Evolutionary conservation across 2,888 invertebrate species (phyloP).

Genomic region (Biston betularia): DNA sequence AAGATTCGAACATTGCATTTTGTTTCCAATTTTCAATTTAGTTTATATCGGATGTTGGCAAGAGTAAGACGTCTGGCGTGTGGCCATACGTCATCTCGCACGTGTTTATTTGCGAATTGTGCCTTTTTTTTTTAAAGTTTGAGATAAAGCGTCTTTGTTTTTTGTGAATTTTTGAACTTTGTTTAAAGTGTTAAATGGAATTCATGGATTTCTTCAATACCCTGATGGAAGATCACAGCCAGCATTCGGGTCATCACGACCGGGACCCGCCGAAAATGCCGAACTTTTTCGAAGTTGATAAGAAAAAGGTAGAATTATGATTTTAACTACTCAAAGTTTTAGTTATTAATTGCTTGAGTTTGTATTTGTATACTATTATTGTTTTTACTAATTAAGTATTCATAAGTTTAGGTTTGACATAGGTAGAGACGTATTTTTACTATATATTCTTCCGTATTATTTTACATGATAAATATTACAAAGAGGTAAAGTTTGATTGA

Average conservation of each 20-base stretch:
- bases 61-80: conserved; percentile 80
- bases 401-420: no score
- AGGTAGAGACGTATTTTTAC: no score
- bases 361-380: not conserved
- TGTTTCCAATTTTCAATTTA: conserved; percentile 86
- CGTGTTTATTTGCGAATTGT: conserved; percentile 71
- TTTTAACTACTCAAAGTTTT: not conserved
- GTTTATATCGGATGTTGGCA: conserved; percentile 85
- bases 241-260: conserved; percentile 61
- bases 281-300: conserved; percentile 80
- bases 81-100: conserved; percentile 71
- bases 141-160: conserved; percentile 53
- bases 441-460: no score
- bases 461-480: no score
- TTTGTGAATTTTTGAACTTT: conserved; percentile 58
- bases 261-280: conserved; percentile 75
- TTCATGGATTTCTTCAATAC: conserved; percentile 77
- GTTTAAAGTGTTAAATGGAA: conserved; percentile 67
- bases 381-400: not conserved
- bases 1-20: conserved; percentile 85
- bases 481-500: no score
- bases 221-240: conserved; percentile 73
- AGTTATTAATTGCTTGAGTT: not conserved
- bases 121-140: conserved; percentile 55
- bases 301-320: conserved; percentile 65